Conservation (phyloP, 2,113 vertebrate genomes). For the Equus przewalskii region DNA sequence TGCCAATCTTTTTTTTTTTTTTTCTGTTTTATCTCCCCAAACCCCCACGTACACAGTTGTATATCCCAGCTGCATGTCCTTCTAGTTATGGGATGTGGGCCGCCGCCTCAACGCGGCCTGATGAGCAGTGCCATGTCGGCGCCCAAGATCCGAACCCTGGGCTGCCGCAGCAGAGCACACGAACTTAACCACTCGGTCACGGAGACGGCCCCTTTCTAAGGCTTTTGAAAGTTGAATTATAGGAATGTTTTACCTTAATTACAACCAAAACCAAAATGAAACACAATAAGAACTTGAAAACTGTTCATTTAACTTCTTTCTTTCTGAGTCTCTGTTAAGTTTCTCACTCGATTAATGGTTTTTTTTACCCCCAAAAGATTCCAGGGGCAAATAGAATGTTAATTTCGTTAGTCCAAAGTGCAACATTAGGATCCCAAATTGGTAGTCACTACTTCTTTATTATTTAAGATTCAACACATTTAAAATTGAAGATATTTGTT, state of each 20-base stretch:
- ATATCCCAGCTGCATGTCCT: too few species aligned
- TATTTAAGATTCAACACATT: not conserved
- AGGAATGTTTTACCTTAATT: not conserved
- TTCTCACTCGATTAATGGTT: not conserved
- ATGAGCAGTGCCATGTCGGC: too few species aligned
- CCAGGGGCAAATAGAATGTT: not conserved
- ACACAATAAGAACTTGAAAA: not conserved
- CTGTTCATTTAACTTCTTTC: not conserved
- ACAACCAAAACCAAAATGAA: not conserved
- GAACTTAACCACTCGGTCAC: too few species aligned
- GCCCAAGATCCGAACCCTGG: too few species aligned
- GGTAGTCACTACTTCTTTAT: not conserved
- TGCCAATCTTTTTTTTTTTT: too few species aligned
- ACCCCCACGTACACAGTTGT: too few species aligned
- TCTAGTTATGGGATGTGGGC: too few species aligned
- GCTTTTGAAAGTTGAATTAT: not conserved
- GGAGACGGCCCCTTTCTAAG: not conserved
- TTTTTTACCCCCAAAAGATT: not conserved
- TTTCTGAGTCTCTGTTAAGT: not conserved
- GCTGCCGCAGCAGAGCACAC: too few species aligned
- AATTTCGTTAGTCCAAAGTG: not conserved
- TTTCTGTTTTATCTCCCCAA: too few species aligned
- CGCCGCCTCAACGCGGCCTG: too few species aligned
- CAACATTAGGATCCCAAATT: not conserved
- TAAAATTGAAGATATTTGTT: not conserved